Percentiles rank a stretch among this genome's conserved stretches.
Conservation (phyloP, 1,140 invertebrate species). For the Zophobas morio region DNA sequence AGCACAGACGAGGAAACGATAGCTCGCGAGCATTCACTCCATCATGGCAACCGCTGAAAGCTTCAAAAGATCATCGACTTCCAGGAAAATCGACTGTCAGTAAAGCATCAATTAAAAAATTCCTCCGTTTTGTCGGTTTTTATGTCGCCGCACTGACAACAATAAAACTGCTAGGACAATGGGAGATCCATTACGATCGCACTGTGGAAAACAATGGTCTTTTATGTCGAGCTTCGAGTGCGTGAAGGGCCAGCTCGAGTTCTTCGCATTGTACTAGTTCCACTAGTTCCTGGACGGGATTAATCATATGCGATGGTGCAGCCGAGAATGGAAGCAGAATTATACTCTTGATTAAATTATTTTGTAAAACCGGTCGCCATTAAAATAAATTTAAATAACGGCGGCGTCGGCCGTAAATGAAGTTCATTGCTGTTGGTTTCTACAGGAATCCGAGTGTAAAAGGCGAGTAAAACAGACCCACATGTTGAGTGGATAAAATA, state of each 20-base stretch:
- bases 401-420: slow-evolving; percentile 32
- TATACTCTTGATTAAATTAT: slow-evolving; percentile 49
- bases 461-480: slow-evolving; percentile 45
- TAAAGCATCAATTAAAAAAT: slow-evolving; percentile 21
- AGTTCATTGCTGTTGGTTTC: slow-evolving; percentile 47
- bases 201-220: slow-evolving; percentile 12
- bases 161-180: slow-evolving; percentile 33
- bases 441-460: slow-evolving; percentile 48
- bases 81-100: slow-evolving; percentile 31
- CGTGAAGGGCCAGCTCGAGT: slow-evolving; percentile 16
- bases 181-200: slow-evolving; percentile 20
- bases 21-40: slow-evolving; percentile 8
- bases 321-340: slow-evolving; percentile 21
- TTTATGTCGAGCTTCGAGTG: slow-evolving; percentile 19
- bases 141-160: slow-evolving; percentile 14
- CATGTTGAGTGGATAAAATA: slow-evolving; percentile 48
- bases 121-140: slow-evolving; percentile 29
- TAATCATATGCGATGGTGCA: slow-evolving; percentile 5
- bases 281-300: not conserved
- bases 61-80: slow-evolving; percentile 13
- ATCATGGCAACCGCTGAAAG: not conserved
- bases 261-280: not conserved
- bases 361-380: slow-evolving; percentile 50
- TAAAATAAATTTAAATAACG: slow-evolving; percentile 52
- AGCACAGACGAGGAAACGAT: slow-evolving; percentile 8